Conservation (phyloP, 2,113 vertebrate genomes). For the Melanostigma gelatinosum region DNA sequence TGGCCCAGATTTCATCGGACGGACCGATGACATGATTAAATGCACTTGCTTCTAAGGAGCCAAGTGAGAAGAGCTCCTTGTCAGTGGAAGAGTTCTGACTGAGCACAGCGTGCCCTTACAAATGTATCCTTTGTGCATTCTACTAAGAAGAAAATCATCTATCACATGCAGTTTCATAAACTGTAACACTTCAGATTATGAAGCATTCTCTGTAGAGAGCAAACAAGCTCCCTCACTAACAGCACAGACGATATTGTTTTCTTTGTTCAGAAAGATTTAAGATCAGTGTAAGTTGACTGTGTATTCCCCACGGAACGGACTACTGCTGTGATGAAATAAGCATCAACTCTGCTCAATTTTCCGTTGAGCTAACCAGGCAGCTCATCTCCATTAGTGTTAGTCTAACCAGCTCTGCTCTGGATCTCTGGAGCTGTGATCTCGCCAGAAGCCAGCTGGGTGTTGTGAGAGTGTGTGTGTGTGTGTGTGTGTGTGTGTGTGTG, state of each 20-base stretch:
- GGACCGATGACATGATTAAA: slow-evolving; percentile 76
- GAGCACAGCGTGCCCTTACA: slow-evolving; percentile 62
- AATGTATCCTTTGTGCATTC: slow-evolving; percentile 61
- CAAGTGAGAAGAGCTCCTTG: slow-evolving; percentile 60
- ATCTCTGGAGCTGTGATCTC: slow-evolving; percentile 76
- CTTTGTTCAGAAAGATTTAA: slow-evolving; percentile 55
- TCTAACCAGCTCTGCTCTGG: slow-evolving; percentile 74
- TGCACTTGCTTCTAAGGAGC: slow-evolving; percentile 70
- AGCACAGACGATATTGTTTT: slow-evolving; percentile 16
- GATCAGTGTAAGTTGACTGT: slow-evolving; percentile 61
- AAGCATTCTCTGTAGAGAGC: slow-evolving; percentile 40
- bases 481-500: slow-evolving; percentile 43
- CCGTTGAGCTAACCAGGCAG: slow-evolving; percentile 79
- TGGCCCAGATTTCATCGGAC: slow-evolving; percentile 76
- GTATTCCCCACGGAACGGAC: slow-evolving; percentile 48
- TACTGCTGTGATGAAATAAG: slow-evolving; percentile 75
- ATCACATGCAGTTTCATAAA: slow-evolving; percentile 51
- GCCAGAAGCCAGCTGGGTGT: slow-evolving; percentile 71
- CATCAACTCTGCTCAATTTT: slow-evolving; percentile 76
- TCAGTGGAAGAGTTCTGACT: slow-evolving; percentile 57
- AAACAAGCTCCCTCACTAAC: slow-evolving; percentile 40
- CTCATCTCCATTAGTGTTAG: slow-evolving; percentile 79
- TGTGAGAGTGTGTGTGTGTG: slow-evolving; percentile 41
- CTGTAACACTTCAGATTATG: slow-evolving; percentile 43
- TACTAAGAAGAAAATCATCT: slow-evolving; percentile 59